phyloP scores from a whole-genome alignment of 2,888 invertebrate species.

The Enoplolaimus lenunculus region DNA sequence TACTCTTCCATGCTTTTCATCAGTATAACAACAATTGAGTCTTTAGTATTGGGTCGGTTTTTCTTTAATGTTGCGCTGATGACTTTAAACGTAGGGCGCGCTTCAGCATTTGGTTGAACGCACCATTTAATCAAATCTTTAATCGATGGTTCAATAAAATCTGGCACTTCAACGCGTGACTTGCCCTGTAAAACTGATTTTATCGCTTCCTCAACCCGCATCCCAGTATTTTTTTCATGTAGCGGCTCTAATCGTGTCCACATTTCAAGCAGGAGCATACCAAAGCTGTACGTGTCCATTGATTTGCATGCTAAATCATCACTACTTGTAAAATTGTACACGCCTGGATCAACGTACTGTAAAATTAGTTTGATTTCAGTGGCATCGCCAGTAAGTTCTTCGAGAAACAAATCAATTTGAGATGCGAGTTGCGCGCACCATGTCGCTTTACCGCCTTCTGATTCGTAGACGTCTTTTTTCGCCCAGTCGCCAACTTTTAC shows the following conservation, averaged over 20 bases:
- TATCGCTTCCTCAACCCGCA: neutral
- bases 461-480: neutral
- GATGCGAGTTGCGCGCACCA: neutral
- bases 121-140: neutral
- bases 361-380: neutral
- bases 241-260: neutral
- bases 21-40: neutral
- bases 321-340: neutral
- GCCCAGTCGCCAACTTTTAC: slow-evolving; percentile 11
- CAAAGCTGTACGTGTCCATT: slow-evolving; percentile 3
- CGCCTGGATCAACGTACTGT: neutral
- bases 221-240: neutral
- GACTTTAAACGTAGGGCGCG: neutral
- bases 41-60: neutral
- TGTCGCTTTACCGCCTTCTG: neutral
- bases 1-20: slow-evolving; percentile 10
- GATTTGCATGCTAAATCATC: neutral
- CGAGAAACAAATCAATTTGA: neutral
- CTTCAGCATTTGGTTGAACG: neutral
- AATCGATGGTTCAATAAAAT: neutral
- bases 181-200: neutral
- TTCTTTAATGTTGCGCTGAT: neutral
- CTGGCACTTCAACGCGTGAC: neutral
- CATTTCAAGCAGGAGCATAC: neutral
- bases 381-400: neutral